These are phyloP conservation scores for Aromia moschata DNA, from an alignment of 2,888 invertebrate genomes.

Conservation along the genomic window DNA sequence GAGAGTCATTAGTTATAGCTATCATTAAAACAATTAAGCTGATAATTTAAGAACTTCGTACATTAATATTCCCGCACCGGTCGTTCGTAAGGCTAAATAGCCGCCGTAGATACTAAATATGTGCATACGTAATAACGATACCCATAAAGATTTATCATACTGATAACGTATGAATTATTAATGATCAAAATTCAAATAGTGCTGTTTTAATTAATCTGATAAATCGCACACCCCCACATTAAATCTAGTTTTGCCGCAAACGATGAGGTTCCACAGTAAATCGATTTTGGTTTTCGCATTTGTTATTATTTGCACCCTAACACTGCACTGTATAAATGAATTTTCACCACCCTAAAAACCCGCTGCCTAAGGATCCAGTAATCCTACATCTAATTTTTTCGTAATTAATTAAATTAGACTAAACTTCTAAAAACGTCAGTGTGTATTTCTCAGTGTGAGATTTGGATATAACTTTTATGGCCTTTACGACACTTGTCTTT, in stretches of 20 bases:
- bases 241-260: conserved; percentile 16
- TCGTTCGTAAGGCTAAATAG: conserved; percentile 28
- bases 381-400: too few relatives aligned
- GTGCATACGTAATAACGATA: conserved; percentile 60
- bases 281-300: conserved; percentile 8
- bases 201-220: conserved; percentile 54
- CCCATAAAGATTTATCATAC: conserved; percentile 61
- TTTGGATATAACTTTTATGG: too few relatives aligned
- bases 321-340: not conserved
- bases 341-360: too few relatives aligned
- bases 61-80: conserved; percentile 30
- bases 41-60: conserved; percentile 17
- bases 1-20: not conserved
- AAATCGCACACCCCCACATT: conserved; percentile 33
- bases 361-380: too few relatives aligned
- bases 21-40: conserved; percentile 2
- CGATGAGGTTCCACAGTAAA: not conserved
- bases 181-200: conserved; percentile 57
- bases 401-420: too few relatives aligned
- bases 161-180: conserved; percentile 63
- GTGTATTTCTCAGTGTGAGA: too few relatives aligned
- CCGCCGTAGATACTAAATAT: conserved; percentile 51
- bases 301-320: not conserved
- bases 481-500: too few relatives aligned
- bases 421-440: too few relatives aligned